Evolutionary conservation across 2,797 vertebrate genomes (phyloP).

Genomic region (Leucoraja ocellata): DNA sequence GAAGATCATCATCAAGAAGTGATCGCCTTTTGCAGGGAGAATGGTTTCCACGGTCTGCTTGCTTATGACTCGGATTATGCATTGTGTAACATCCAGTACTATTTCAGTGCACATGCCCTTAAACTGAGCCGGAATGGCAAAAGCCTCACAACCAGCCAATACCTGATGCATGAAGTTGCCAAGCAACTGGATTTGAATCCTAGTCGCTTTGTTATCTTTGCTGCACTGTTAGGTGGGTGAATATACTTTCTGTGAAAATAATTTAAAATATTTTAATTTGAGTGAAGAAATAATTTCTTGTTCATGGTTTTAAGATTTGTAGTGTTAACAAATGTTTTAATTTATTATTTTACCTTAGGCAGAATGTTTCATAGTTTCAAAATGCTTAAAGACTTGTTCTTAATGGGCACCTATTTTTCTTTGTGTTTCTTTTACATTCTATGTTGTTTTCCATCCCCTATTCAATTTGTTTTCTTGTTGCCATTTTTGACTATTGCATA

Average conservation of each 20-base stretch:
- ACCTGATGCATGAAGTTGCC: slow-evolving; percentile 92
- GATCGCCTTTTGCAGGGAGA: slow-evolving; percentile 83
- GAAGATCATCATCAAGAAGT: slow-evolving; percentile 97
- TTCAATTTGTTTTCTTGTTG: not conserved
- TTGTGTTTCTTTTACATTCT: not conserved
- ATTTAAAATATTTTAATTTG: not conserved
- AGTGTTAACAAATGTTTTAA: not conserved
- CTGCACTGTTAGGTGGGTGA: slow-evolving; percentile 84
- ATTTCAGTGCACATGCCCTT: slow-evolving; percentile 90
- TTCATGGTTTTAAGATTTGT: slow-evolving; percentile 35
- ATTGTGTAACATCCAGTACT: slow-evolving; percentile 87
- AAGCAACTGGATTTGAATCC: slow-evolving; percentile 90
- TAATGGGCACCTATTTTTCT: not conserved
- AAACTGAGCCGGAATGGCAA: slow-evolving; percentile 95
- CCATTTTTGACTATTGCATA: not conserved
- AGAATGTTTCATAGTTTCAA: slow-evolving; percentile 36
- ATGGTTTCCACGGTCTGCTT: slow-evolving; percentile 85
- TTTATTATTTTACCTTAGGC: slow-evolving; percentile 39
- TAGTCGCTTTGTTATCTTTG: slow-evolving; percentile 86
- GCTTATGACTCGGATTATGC: slow-evolving; percentile 93
- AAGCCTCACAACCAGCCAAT: slow-evolving; percentile 93
- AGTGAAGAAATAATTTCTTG: not conserved
- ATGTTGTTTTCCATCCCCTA: too few species aligned
- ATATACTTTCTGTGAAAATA: slow-evolving; percentile 40
- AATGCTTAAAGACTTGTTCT: not conserved